phyloP scores from a whole-genome alignment of 2,888 invertebrate species.

The Catocala nupta region DNA sequence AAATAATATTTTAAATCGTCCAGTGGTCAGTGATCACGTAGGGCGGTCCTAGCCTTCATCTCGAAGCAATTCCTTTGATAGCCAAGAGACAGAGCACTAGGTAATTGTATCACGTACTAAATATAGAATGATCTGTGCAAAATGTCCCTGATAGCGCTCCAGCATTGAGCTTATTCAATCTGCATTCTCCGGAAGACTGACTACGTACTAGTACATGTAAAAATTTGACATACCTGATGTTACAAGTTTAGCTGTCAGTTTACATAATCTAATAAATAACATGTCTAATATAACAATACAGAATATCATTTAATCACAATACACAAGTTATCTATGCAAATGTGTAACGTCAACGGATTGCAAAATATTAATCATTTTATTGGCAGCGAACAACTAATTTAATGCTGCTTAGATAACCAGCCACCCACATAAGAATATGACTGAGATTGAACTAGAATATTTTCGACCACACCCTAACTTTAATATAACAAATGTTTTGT shows the following conservation, averaged over 20 bases:
- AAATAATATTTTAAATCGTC: slow-evolving; percentile 65
- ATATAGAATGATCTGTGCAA: slow-evolving; percentile 53
- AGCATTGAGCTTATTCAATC: slow-evolving; percentile 18
- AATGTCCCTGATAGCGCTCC: slow-evolving; percentile 41
- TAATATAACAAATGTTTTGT: slow-evolving; percentile 5
- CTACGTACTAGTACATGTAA: background rate
- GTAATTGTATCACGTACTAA: slow-evolving; percentile 65
- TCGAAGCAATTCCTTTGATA: slow-evolving; percentile 57
- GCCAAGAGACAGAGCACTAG: slow-evolving; percentile 48
- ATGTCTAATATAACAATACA: no score
- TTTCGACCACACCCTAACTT: slow-evolving; percentile 24
- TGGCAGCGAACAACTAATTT: slow-evolving; percentile 33
- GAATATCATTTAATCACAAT: background rate
- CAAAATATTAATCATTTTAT: slow-evolving; percentile 37
- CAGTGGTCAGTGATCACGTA: slow-evolving; percentile 64
- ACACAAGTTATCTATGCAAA: slow-evolving; percentile 10
- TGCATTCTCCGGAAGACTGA: slow-evolving; percentile 11
- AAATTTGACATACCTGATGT: no score
- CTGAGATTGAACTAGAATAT: slow-evolving; percentile 26
- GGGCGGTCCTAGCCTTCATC: slow-evolving; percentile 60
- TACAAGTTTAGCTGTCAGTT: no score
- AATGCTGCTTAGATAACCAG: slow-evolving; percentile 26
- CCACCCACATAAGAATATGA: slow-evolving; percentile 30
- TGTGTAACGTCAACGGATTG: slow-evolving; percentile 7
- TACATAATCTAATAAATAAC: no score